phyloP scores from a whole-genome alignment of 2,888 invertebrate genomes.

The Euzetes globulus region DNA sequence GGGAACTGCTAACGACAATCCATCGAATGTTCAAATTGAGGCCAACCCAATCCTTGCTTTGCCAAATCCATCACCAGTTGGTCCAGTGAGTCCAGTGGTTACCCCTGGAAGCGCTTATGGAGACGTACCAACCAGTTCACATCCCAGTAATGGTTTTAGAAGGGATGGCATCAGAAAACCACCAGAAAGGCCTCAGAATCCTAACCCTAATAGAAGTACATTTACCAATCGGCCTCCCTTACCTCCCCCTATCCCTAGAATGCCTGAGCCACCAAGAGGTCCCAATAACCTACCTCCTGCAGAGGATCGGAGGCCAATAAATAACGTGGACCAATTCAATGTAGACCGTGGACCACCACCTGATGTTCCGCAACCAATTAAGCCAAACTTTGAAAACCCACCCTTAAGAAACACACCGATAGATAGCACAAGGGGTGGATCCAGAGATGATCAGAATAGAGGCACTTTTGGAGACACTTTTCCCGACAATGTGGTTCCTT shows the following conservation, averaged over 20 bases:
- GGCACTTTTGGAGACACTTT: background rate
- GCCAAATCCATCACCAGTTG: background rate
- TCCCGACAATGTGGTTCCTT: background rate
- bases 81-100: background rate
- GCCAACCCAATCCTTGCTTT: background rate
- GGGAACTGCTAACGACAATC: constrained; percentile 36
- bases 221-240: background rate
- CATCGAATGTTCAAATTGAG: constrained; percentile 33
- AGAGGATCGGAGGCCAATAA: background rate
- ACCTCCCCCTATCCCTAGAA: background rate
- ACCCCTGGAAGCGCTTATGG: background rate
- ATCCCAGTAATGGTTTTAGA: background rate
- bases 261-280: background rate
- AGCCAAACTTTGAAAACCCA: background rate
- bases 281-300: background rate
- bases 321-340: background rate
- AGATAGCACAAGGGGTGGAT: background rate
- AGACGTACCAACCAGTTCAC: background rate
- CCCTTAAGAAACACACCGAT: background rate
- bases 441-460: background rate
- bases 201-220: background rate
- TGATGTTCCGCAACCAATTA: background rate
- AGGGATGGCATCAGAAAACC: background rate
- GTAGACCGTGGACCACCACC: background rate
- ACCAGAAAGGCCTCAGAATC: background rate